Evolutionary conservation across 2,113 vertebrate species (phyloP).

Genomic region (Ciconia stormi): DNA sequence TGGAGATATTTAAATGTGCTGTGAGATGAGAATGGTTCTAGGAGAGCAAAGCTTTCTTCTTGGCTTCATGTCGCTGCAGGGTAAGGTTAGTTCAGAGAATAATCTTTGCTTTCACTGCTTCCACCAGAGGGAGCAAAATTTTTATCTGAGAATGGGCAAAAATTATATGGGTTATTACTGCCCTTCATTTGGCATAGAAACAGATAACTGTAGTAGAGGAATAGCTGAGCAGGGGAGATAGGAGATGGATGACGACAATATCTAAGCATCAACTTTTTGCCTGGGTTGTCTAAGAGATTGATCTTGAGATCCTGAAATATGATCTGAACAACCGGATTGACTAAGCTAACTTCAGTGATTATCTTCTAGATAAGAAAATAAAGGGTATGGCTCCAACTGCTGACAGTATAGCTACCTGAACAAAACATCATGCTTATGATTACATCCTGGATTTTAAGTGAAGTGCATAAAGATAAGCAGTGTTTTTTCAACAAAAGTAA

Average conservation of each 20-base stretch:
- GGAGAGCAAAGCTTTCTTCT: not conserved
- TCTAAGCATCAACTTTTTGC: not conserved
- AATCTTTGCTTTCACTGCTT: not conserved
- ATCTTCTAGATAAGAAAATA: not conserved
- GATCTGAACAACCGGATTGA: not conserved
- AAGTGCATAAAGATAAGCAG: not conserved
- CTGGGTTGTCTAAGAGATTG: not conserved
- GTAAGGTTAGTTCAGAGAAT: not conserved
- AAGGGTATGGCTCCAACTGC: not conserved
- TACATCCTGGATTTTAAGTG: not conserved
- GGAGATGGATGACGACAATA: not conserved
- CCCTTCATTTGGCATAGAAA: not conserved
- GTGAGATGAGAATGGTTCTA: not conserved
- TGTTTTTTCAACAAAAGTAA: not conserved
- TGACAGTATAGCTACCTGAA: not conserved
- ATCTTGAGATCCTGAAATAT: not conserved
- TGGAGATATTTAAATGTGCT: not conserved
- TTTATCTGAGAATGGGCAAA: not conserved
- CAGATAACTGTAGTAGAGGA: not conserved
- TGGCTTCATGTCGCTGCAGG: not conserved
- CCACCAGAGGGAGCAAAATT: constrained; percentile 50
- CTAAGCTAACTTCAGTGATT: not conserved
- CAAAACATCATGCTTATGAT: not conserved
- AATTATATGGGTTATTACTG: not conserved
- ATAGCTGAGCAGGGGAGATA: not conserved